Conservation (phyloP, 2,888 invertebrate genomes). For the Seira sanloemensis region DNA sequence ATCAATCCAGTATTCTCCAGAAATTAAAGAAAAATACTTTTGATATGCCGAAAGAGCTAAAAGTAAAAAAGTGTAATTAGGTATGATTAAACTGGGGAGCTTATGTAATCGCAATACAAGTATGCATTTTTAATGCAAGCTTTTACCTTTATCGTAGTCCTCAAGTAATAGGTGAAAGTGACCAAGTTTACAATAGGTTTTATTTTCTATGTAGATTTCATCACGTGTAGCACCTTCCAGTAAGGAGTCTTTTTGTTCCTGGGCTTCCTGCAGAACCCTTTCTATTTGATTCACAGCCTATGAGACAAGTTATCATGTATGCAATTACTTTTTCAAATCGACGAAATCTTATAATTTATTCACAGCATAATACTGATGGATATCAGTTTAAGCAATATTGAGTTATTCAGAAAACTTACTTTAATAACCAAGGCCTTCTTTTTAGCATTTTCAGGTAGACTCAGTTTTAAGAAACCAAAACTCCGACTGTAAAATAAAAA, state of each 20-base stretch:
- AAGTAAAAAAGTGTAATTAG: slow-evolving; percentile 76
- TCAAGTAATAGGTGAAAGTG: slow-evolving; percentile 95
- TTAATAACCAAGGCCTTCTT: slow-evolving; percentile 88
- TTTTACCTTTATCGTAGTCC: slow-evolving; percentile 95
- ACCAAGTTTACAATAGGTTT: slow-evolving; percentile 95
- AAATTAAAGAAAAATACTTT: slow-evolving; percentile 85
- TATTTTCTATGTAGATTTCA: slow-evolving; percentile 82
- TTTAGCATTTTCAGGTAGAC: slow-evolving; percentile 86
- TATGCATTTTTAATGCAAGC: too few relatives aligned
- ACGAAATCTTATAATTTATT: too few relatives aligned
- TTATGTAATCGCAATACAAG: too few relatives aligned
- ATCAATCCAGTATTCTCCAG: slow-evolving; percentile 90
- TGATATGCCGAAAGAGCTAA: slow-evolving; percentile 98
- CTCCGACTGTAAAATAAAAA: slow-evolving; percentile 82
- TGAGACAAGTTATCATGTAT: slow-evolving; percentile 39
- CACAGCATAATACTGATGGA: too few relatives aligned
- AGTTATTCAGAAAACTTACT: slow-evolving; percentile 76
- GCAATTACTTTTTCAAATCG: too few relatives aligned
- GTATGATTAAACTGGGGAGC: slow-evolving; percentile 32
- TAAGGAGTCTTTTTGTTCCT: slow-evolving; percentile 78
- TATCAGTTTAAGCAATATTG: too few relatives aligned
- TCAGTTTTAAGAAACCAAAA: slow-evolving; percentile 91
- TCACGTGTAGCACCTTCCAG: slow-evolving; percentile 60
- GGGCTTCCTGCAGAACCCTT: slow-evolving; percentile 88
- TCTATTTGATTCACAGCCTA: slow-evolving; percentile 90